Base-by-base conservation (phyloP, 1,140 invertebrate species). In the Halesus radiatus region DNA sequence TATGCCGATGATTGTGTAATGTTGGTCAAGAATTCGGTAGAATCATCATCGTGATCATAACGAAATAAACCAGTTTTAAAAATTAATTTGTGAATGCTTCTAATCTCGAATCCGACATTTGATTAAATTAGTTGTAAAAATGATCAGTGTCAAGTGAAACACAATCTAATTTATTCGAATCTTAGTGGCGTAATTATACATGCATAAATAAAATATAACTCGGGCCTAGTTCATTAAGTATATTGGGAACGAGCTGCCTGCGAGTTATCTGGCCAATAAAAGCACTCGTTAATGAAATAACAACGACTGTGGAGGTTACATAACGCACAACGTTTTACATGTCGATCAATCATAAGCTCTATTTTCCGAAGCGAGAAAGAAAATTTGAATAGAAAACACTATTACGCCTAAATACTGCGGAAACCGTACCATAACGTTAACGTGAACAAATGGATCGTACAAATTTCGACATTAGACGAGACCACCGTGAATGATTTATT, bases 401-500 rank as follows among this genome's bases (percentile, higher is more conserved):
- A 66, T 66, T 66, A 66, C 23, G 16, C 26, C 22, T 29, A 26
- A 66, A 29, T 26, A 16, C 13, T 16, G 62, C 23, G 62, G 29
- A 32, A 66, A 66, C 26, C 62, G 26, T 66, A 66, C 26, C 62
- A 16, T 26, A 66, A 66, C 20, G 22, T 16, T 66, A n/a, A 66
- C 23, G n/a, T 29, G 62, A 66, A 29, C 62, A 29, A 66, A 32
- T 29, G 22, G 62, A 29, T 29, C 29, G 29, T 29, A 66, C 13
- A 32, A n/a, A 26, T 66, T 66, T 37, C 62, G 62, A 37, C 22
- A 66, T n/a, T 32, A 45, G 16, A 32, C 29, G 29, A 66, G 62
- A 66, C 62, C 62, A 66, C 62, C 62, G 18, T 32, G 62, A 66
- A 29, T 66, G 62, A 66, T 66, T 66, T 29, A 29, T 45, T 45